Conservation (phyloP, 2,113 vertebrate species). For the Varanus komodoensis region DNA sequence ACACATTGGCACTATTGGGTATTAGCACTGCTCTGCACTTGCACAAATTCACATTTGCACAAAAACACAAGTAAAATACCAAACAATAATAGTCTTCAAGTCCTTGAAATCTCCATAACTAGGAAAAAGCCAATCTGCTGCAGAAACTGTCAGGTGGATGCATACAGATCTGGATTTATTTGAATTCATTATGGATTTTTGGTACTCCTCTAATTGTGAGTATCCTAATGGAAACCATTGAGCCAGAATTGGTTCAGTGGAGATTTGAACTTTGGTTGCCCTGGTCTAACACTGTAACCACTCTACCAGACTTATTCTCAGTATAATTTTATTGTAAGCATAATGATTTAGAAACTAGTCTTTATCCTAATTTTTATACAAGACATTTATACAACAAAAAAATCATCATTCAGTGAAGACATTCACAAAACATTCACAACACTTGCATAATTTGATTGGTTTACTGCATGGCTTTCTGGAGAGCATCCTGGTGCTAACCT, state of each 20-base stretch:
- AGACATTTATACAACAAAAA: neutral
- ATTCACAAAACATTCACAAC: neutral
- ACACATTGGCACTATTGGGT: no score
- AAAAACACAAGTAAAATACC: no score
- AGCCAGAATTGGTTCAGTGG: neutral
- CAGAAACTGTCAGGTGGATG: no score
- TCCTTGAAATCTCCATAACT: no score
- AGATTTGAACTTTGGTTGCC: neutral
- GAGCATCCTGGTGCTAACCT: constrained; percentile 9
- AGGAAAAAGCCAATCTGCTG: no score
- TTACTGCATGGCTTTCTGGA: constrained; percentile 46
- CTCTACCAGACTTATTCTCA: neutral
- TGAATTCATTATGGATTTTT: no score
- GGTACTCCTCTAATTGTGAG: neutral
- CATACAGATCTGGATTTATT: no score
- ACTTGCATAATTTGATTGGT: constrained; percentile 36
- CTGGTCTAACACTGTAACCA: neutral
- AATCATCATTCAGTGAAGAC: constrained; percentile 27
- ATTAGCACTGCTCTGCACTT: no score
- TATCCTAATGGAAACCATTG: neutral
- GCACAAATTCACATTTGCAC: no score
- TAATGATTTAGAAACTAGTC: neutral
- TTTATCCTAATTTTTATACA: neutral
- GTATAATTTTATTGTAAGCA: neutral
- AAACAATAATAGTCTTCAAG: no score